These are phyloP conservation scores for Esox niger DNA, from an alignment of 2,113 vertebrate species.

Conservation along the genomic window DNA sequence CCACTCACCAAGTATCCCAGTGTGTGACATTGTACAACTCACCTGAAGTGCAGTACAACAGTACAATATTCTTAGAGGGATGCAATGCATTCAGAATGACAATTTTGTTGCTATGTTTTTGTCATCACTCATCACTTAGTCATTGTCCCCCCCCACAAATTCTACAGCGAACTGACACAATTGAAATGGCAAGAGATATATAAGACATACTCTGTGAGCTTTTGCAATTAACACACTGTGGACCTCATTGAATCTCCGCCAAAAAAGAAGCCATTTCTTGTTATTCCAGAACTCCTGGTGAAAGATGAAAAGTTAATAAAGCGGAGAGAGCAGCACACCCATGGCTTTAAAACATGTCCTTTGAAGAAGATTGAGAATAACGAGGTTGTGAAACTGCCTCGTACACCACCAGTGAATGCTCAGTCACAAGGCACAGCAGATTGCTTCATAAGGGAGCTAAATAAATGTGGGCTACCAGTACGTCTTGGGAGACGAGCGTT, in stretches of 20 bases:
- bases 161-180: not conserved
- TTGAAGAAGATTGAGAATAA: constrained; percentile 43
- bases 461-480: constrained; percentile 39
- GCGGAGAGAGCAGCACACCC: constrained; percentile 41
- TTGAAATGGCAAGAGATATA: not conserved
- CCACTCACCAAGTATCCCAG: not conserved
- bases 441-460: constrained; percentile 42
- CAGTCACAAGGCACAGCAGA: constrained; percentile 13
- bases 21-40: not conserved
- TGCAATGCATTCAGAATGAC: no score
- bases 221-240: constrained; percentile 27
- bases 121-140: no score
- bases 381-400: constrained; percentile 18
- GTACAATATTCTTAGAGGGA: no score
- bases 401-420: constrained; percentile 29
- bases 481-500: constrained; percentile 24
- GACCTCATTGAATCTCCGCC: constrained; percentile 15
- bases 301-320: constrained; percentile 58
- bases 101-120: no score
- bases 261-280: constrained; percentile 35
- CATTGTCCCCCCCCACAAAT: not conserved
- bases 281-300: constrained; percentile 46
- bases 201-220: constrained; percentile 10
- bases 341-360: constrained; percentile 42
- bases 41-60: no score